Evolutionary conservation across 2,888 invertebrate genomes (phyloP).

Genomic region (Ecliptopera silaceata): DNA sequence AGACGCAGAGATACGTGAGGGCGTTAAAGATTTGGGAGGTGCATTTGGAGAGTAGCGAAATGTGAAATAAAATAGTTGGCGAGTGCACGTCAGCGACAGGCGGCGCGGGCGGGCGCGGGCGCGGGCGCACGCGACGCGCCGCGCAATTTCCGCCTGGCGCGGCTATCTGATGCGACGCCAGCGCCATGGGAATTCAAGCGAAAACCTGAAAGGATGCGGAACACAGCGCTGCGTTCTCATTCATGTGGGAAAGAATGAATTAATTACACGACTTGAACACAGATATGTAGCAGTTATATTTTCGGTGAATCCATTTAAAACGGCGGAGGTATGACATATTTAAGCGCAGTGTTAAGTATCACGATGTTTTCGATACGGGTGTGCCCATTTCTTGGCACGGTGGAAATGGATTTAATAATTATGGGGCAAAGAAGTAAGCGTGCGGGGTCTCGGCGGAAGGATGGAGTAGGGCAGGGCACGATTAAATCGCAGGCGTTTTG

Average conservation of each 20-base stretch:
- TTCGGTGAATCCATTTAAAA: constrained; percentile 1
- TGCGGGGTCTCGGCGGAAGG: constrained; percentile 73
- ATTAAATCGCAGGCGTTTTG: constrained; percentile 81
- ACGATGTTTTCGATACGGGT: constrained; percentile 47
- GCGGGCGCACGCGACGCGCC: constrained; percentile 72
- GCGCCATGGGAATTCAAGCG: constrained; percentile 60
- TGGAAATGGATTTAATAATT: constrained; percentile 77
- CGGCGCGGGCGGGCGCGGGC: constrained; percentile 44
- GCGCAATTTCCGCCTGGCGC: constrained; percentile 73
- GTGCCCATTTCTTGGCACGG: constrained; percentile 64
- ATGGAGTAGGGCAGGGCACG: constrained; percentile 72
- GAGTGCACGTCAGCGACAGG: constrained; percentile 72
- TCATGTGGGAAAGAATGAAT: constrained; percentile 24
- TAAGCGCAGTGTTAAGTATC: constrained; percentile 26
- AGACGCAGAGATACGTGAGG: constrained; percentile 29
- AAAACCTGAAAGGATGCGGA: constrained; percentile 46
- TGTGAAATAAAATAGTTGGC: constrained; percentile 66
- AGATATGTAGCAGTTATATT: constrained; percentile 8
- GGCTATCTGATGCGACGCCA: constrained; percentile 70
- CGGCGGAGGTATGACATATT: neutral
- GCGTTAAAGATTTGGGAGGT: constrained; percentile 54
- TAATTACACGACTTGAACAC: constrained; percentile 21
- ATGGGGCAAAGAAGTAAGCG: constrained; percentile 74
- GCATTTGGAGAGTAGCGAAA: constrained; percentile 51
- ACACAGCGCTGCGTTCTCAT: constrained; percentile 27